Conservation (phyloP, 2,797 vertebrate species). For the Coracias cyanogaster region DNA sequence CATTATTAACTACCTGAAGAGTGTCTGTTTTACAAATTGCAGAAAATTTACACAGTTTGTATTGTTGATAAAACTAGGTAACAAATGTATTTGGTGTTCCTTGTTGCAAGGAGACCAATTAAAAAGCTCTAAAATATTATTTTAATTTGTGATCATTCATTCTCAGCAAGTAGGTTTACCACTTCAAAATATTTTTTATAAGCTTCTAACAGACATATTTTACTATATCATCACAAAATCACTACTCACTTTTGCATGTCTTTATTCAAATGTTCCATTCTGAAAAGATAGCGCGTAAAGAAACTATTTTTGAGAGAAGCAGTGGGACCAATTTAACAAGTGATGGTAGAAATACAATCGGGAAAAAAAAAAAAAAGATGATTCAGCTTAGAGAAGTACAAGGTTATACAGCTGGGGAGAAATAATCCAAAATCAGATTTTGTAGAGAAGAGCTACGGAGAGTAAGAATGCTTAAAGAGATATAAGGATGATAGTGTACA, state of each 20-base stretch:
- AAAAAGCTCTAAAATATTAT: not conserved
- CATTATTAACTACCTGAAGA: not conserved
- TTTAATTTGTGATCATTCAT: not conserved
- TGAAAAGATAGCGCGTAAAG: not conserved
- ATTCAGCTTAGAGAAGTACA: not conserved
- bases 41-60: not conserved
- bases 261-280: not conserved
- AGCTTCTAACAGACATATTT: not conserved
- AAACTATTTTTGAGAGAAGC: slow-evolving; percentile 21
- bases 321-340: slow-evolving; percentile 31
- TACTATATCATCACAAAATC: not conserved
- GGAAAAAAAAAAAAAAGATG: not conserved
- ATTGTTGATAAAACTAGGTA: not conserved
- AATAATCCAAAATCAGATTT: not conserved
- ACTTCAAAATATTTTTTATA: not conserved
- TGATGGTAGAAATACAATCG: not conserved
- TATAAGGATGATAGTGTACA: not conserved
- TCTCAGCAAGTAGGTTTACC: not conserved
- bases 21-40: not conserved
- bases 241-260: not conserved
- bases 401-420: not conserved
- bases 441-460: not conserved
- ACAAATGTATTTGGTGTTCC: not conserved
- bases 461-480: not conserved
- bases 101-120: not conserved